Conservation (phyloP, 2,113 vertebrate genomes). For the Oreocharis arfaki region DNA sequence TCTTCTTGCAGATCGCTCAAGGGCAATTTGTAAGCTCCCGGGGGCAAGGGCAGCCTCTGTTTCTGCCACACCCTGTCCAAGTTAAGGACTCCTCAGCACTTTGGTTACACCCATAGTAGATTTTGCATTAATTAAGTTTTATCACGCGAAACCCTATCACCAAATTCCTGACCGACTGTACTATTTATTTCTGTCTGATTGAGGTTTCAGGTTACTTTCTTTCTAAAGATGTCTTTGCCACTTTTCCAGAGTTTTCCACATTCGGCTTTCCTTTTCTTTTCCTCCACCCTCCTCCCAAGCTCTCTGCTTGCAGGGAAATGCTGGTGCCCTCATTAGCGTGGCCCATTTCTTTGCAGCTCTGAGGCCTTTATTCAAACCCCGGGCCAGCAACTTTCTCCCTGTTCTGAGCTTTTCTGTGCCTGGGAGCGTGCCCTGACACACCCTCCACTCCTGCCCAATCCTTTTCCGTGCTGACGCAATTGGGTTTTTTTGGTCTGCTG, state of each 20-base stretch:
- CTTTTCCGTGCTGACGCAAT: constrained; percentile 20
- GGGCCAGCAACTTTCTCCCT: neutral
- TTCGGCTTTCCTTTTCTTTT: neutral
- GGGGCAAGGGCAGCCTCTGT: neutral
- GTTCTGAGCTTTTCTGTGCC: constrained; percentile 16
- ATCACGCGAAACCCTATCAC: neutral
- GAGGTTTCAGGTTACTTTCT: neutral
- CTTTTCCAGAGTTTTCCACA: neutral
- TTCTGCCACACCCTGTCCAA: neutral
- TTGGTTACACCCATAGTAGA: neutral
- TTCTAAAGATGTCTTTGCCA: neutral
- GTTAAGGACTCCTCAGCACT: neutral
- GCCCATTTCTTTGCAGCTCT: neutral
- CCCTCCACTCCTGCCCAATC: constrained; percentile 34
- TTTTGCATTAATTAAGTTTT: neutral
- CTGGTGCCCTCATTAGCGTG: neutral
- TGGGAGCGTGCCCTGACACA: constrained; percentile 1
- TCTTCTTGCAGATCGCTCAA: neutral
- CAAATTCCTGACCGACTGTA: neutral
- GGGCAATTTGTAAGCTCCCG: neutral
- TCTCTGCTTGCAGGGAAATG: neutral
- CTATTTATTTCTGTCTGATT: neutral
- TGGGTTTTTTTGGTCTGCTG: constrained; percentile 34
- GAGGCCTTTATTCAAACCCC: neutral
- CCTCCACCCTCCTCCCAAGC: neutral